Conservation (phyloP, 2,797 vertebrate species). For the Varecia variegata region DNA sequence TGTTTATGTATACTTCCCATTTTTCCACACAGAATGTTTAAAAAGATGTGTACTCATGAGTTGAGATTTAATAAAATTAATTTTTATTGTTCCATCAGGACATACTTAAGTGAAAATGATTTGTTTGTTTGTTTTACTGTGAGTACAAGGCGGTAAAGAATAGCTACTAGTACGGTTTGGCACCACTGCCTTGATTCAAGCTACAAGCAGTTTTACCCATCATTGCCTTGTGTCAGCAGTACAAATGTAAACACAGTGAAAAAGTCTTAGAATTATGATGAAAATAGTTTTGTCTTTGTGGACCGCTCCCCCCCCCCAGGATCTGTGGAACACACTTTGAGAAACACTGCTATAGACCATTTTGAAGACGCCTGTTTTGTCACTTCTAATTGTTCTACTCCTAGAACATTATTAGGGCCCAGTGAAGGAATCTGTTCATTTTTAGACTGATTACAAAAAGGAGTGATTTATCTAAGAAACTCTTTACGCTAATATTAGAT, state of each 20-base stretch:
- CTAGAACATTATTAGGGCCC: neutral
- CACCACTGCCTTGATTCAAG: neutral
- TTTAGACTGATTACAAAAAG: neutral
- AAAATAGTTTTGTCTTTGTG: neutral
- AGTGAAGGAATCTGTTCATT: neutral
- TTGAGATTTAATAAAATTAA: neutral
- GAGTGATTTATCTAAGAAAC: neutral
- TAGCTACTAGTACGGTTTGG: neutral
- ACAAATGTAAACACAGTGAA: neutral
- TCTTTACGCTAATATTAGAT: slow-evolving; percentile 4
- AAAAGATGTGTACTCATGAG: neutral
- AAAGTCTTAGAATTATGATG: neutral
- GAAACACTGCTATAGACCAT: neutral
- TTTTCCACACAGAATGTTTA: neutral
- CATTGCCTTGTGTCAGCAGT: neutral
- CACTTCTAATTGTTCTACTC: neutral
- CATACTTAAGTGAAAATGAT: neutral
- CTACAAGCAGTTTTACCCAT: neutral
- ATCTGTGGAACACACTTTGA: neutral
- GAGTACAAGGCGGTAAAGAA: neutral
- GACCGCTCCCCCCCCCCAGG: neutral
- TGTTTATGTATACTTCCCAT: neutral
- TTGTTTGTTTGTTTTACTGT: neutral
- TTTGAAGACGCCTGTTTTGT: neutral
- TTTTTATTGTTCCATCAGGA: neutral